Base-by-base conservation (phyloP, 2,888 invertebrate genomes). In the Tinea semifulvella region DNA sequence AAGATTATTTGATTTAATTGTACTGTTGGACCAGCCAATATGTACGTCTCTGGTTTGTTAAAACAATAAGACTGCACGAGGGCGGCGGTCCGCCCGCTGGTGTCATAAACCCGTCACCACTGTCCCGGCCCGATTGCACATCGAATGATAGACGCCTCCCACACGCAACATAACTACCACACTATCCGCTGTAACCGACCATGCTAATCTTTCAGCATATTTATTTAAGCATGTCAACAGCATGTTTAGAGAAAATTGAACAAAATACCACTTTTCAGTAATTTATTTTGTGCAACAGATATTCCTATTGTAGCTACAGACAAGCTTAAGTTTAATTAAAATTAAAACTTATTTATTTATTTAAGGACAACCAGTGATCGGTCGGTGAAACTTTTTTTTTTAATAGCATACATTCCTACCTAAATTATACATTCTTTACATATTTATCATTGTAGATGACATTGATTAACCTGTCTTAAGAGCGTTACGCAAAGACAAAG, bases 71-170 rank as follows among this genome's bases (percentile, higher is more conserved):
- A 63, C 64, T 57, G 65, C 57, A 59, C 53, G 71, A 69, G 65
- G 74, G 74, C 71, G 70, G 71, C 43, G 60, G 60, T 60, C 61
- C 56, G 45, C 58, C 57, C 56, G 57, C 56, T 14, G 10, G 52
- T 57, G 60, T 66, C 75, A 65, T 79, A 77, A 79, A 77, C 70
- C 66, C 73, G 65, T 77, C 77, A 71, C 61, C 61, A 55, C 38
- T 20, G 40, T 42, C 27, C 27, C 42, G 42, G 40, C 25, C 28
- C 27, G 45, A 45, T 39, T 40, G 45, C 40, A 45, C 45, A 28
- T 40, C 40, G 28, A 26, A 13, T 20, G 45, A 39, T 39, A 45
- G 38, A 40, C 31, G 31, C 43, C 31, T 16, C 42, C 42, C 40
- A 14, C 17, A 20, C 40, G 18, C 38, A n/a, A 38, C n/a, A 16